Conservation (phyloP, 2,888 invertebrate species). For the Pristionchus entomophagus region DNA sequence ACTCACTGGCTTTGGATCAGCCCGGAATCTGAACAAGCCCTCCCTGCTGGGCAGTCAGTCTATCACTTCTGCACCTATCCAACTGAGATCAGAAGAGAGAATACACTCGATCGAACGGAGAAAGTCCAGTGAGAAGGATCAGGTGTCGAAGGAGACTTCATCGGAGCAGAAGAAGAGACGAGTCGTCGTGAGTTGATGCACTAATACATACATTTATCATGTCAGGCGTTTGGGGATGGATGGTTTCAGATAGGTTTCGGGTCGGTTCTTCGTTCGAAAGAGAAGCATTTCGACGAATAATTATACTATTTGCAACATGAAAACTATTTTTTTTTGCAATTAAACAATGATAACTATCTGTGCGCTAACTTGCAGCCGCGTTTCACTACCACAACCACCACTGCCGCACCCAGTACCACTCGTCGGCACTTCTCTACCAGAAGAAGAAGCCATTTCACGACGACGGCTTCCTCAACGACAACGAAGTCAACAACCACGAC, state of each 20-base stretch:
- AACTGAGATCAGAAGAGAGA: neutral
- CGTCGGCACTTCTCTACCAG: neutral
- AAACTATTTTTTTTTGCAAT: too few species aligned
- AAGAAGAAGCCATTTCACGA: conserved; percentile 42
- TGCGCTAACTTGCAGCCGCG: conserved; percentile 17
- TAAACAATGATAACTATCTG: neutral
- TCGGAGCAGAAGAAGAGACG: conserved; percentile 33
- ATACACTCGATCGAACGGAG: neutral
- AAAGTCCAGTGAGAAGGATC: conserved; percentile 9
- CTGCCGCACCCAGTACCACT: conserved; percentile 18
- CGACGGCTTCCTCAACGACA: conserved; percentile 24
- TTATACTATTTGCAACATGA: neutral
- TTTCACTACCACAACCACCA: conserved; percentile 1
- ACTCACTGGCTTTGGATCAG: conserved; percentile 20
- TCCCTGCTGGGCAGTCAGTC: neutral
- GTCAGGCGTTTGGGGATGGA: too few species aligned
- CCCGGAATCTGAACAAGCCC: conserved; percentile 23
- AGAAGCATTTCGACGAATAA: neutral
- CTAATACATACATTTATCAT: neutral
- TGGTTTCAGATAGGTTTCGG: too few species aligned
- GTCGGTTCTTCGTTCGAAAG: too few species aligned
- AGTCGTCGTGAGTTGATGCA: conserved; percentile 23
- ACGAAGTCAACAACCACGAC: conserved; percentile 20
- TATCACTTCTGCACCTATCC: neutral
- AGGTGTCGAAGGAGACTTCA: conserved; percentile 7